Evolutionary conservation across 2,888 invertebrate genomes (phyloP).

Genomic region (Amaurobius ferox): DNA sequence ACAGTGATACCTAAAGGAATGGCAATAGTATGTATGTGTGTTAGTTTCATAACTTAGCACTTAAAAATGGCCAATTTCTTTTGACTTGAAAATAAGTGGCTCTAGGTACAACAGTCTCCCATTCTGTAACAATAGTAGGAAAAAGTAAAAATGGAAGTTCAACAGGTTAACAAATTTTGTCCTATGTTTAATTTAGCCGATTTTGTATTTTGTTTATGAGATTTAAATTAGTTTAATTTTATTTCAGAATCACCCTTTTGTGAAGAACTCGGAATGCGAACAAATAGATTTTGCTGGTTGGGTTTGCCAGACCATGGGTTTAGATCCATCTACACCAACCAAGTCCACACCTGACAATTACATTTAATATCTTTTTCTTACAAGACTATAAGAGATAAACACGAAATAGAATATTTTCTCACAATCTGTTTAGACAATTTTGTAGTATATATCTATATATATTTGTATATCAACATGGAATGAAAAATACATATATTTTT

Average conservation of each 20-base stretch:
- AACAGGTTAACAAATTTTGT: too few relatives aligned
- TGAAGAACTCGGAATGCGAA: conserved; percentile 89
- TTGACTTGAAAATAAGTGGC: too few relatives aligned
- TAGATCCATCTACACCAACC: conserved; percentile 88
- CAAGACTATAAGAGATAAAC: neutral
- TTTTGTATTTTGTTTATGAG: too few relatives aligned
- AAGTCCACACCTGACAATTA: conserved; percentile 65
- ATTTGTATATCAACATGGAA: conserved; percentile 31
- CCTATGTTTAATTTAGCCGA: too few relatives aligned
- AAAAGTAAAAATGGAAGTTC: too few relatives aligned
- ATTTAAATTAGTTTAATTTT: neutral
- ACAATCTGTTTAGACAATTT: conserved; percentile 9
- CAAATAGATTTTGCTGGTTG: conserved; percentile 91
- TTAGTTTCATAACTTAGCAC: too few relatives aligned
- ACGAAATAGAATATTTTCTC: conserved; percentile 2
- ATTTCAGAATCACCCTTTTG: conserved; percentile 92
- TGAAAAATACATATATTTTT: conserved; percentile 27
- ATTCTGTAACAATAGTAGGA: too few relatives aligned
- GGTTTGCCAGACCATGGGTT: conserved; percentile 91
- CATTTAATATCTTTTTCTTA: conserved; percentile 20
- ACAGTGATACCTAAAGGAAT: too few relatives aligned
- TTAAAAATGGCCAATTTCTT: too few relatives aligned
- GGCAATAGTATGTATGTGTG: too few relatives aligned
- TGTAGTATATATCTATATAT: conserved; percentile 33
- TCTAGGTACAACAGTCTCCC: too few relatives aligned